Evolutionary conservation across 2,113 vertebrate species (phyloP).

Genomic region (Dicaeum eximium): DNA sequence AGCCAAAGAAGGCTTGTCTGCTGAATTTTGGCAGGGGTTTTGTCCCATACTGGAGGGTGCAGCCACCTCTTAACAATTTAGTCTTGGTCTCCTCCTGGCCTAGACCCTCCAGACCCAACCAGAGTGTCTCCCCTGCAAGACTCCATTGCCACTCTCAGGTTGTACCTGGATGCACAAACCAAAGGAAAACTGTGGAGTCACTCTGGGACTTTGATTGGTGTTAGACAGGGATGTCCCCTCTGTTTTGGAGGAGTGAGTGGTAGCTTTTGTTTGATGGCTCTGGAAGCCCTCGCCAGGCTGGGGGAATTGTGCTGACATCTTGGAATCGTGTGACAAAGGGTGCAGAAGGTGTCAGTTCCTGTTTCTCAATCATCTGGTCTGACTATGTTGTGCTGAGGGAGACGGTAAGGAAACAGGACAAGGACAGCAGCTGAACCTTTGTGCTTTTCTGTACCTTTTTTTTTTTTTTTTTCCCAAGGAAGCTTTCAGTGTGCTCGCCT

Average conservation of each 20-base stretch:
- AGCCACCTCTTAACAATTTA: not conserved
- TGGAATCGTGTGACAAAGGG: rapidly evolving
- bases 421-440: not conserved
- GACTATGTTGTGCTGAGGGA: not conserved
- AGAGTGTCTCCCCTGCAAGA: not conserved
- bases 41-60: not conserved
- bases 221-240: not conserved
- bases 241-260: not conserved
- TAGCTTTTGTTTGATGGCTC: not conserved
- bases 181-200: not conserved
- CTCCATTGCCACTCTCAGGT: rapidly evolving
- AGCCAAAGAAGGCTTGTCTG: rapidly evolving
- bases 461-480: not conserved
- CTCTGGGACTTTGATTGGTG: not conserved
- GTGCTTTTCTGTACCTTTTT: not conserved
- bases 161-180: not conserved
- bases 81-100: not conserved
- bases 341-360: not conserved
- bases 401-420: not conserved
- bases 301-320: rapidly evolving
- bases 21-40: rapidly evolving
- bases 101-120: rapidly evolving
- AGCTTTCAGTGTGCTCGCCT: not conserved
- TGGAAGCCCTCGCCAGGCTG: not conserved
- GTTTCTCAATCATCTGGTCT: not conserved